Conservation (phyloP, 2,797 vertebrate genomes). For the Atherinosoma microstoma region DNA sequence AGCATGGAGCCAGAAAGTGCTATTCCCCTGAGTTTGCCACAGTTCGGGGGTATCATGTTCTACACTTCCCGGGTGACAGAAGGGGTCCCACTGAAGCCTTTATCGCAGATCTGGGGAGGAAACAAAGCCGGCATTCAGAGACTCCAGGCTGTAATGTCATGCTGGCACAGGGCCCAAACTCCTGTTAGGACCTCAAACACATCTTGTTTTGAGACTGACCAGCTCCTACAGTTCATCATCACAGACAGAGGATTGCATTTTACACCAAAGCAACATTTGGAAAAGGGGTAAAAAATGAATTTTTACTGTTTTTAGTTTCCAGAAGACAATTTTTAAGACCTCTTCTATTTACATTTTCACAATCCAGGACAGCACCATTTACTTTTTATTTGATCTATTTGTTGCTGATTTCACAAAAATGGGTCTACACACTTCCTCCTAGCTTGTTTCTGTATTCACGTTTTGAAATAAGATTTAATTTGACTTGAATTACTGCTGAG, state of each 20-base stretch:
- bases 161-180: constrained; percentile 40
- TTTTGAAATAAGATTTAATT: background rate
- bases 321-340: background rate
- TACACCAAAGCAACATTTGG: background rate
- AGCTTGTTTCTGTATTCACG: background rate
- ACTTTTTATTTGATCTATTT: background rate
- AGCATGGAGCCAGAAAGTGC: background rate
- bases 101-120: constrained; percentile 34
- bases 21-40: background rate
- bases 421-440: background rate
- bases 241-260: constrained; percentile 36
- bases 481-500: background rate
- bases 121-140: constrained; percentile 65
- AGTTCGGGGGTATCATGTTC: constrained; percentile 20
- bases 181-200: constrained; percentile 58
- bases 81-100: constrained; percentile 35
- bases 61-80: constrained; percentile 14
- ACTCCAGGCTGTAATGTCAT: constrained; percentile 21
- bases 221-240: constrained; percentile 26
- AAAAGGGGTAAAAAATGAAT: background rate
- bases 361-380: background rate
- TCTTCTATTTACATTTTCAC: background rate
- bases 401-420: background rate
- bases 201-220: constrained; percentile 44
- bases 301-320: background rate